A percentile compares a stretch with the other conserved stretches of the same genome.
Conservation (phyloP, 2,797 vertebrate genomes). For the Coendou prehensilis region DNA sequence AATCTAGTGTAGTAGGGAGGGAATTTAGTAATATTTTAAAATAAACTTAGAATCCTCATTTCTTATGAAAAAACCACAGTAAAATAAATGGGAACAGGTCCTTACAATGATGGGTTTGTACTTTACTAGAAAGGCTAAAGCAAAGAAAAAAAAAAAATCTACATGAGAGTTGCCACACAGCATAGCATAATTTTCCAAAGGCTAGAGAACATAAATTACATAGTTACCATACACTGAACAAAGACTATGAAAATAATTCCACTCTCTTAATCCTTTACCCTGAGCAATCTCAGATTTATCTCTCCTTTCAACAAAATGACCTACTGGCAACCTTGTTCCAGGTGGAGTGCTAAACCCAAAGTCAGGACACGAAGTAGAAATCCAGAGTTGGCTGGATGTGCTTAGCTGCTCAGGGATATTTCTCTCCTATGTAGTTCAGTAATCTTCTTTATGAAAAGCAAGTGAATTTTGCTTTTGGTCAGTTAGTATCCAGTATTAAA, state of each 20-base stretch:
- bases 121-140: slow-evolving; percentile 23
- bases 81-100: slow-evolving; percentile 26
- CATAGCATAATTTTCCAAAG: slow-evolving; percentile 52
- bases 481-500: slow-evolving; percentile 47
- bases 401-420: slow-evolving; percentile 23
- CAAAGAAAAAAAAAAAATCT: slow-evolving; percentile 65
- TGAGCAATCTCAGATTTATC: not conserved
- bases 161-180: not conserved
- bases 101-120: not conserved
- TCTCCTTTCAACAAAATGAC: slow-evolving; percentile 25
- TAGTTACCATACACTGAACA: slow-evolving; percentile 4
- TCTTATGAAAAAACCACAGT: not conserved
- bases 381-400: not conserved
- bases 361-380: not conserved
- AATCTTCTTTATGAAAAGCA: slow-evolving; percentile 49
- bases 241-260: slow-evolving; percentile 55
- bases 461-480: slow-evolving; percentile 52
- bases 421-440: not conserved
- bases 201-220: slow-evolving; percentile 39
- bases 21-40: slow-evolving; percentile 50
- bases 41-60: slow-evolving; percentile 11
- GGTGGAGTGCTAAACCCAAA: not conserved
- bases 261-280: slow-evolving; percentile 34
- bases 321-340: not conserved
- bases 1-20: not conserved